Conservation (phyloP, 2,113 vertebrate species). For the Zosterops borbonicus region DNA sequence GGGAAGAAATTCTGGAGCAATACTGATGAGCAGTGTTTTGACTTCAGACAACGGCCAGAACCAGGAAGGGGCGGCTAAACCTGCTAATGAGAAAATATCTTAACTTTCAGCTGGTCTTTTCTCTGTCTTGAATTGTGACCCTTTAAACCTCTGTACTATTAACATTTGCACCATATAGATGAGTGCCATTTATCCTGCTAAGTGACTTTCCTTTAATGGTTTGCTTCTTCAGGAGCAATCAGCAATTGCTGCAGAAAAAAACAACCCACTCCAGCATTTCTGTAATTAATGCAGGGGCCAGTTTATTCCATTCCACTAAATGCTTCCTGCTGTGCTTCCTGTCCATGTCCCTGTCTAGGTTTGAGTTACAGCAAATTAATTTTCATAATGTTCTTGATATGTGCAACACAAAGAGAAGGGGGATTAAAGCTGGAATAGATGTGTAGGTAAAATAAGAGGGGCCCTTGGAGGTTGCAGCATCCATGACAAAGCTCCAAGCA, state of each 20-base stretch:
- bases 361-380: conserved; percentile 27
- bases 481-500: not conserved
- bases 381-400: not conserved
- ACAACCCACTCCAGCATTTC: not conserved
- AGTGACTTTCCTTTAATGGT: not conserved
- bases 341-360: not conserved
- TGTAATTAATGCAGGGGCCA: conserved; percentile 15
- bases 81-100: not conserved
- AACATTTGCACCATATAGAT: not conserved
- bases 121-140: not conserved
- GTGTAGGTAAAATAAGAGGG: not conserved
- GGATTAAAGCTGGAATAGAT: not conserved
- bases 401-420: not conserved
- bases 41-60: not conserved
- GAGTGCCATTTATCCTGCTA: not conserved
- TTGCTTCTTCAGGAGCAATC: not conserved
- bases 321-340: conserved; percentile 18
- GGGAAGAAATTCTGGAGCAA: not conserved
- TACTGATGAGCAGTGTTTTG: not conserved
- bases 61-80: not conserved
- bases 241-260: not conserved
- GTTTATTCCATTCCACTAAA: conserved; percentile 11
- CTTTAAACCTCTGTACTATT: not conserved
- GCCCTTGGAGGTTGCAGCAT: not conserved
- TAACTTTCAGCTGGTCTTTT: not conserved